These are phyloP conservation scores for Sceliomorpha sp. DNA, from an alignment of 2,888 invertebrate genomes.

Conservation along the genomic window DNA sequence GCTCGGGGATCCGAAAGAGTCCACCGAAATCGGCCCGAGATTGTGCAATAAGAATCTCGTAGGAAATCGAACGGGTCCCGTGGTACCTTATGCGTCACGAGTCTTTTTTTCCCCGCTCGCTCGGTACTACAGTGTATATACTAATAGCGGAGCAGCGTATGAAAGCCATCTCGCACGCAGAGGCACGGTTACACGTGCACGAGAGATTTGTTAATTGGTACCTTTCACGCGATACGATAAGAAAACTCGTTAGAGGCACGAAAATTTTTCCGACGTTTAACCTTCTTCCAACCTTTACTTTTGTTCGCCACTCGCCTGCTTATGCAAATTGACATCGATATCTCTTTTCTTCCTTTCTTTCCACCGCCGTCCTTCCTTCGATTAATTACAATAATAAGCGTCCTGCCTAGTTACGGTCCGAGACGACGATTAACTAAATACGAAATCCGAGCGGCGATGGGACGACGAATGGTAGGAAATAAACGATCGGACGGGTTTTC, in stretches of 20 bases:
- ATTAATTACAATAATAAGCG: constrained; percentile 16
- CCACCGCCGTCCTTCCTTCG: constrained; percentile 1
- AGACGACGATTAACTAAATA: too few species aligned
- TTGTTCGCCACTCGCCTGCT: constrained; percentile 24
- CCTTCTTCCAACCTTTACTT: constrained; percentile 27
- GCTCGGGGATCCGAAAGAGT: too few species aligned
- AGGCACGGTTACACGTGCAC: neutral
- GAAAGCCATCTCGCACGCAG: constrained; percentile 3
- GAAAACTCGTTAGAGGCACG: constrained; percentile 49
- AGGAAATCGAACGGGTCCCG: too few species aligned
- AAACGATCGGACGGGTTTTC: too few species aligned
- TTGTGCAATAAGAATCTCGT: too few species aligned
- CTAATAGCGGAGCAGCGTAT: constrained; percentile 1
- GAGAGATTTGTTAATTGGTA: constrained; percentile 42
- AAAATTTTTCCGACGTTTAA: constrained; percentile 29
- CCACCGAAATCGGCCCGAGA: too few species aligned
- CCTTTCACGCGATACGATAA: constrained; percentile 52
- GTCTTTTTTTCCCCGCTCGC: too few species aligned
- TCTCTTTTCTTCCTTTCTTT: constrained; percentile 30
- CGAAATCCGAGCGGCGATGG: too few species aligned
- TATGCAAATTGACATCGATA: constrained; percentile 45
- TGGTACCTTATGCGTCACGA: too few species aligned
- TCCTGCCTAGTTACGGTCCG: too few species aligned
- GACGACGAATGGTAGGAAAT: too few species aligned
- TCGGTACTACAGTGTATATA: constrained; percentile 10